A percentile compares a stretch with the other conserved stretches of the same genome.
Conservation (phyloP, 2,113 vertebrate species). For the Turdus rufiventris region DNA sequence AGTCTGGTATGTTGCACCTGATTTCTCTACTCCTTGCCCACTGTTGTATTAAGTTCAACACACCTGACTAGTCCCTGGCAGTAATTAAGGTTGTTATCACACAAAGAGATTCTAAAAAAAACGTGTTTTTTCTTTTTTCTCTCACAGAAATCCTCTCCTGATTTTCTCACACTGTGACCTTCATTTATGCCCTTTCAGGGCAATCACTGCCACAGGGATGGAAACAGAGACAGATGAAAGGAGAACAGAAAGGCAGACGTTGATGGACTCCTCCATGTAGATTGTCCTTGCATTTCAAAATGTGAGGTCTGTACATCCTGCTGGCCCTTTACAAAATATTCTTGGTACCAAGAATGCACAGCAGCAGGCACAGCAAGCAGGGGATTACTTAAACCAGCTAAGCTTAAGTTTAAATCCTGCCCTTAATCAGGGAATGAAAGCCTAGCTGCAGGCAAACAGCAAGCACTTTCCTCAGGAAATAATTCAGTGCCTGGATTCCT, state of each 20-base stretch:
- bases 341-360: accelerated
- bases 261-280: not conserved
- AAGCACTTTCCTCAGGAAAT: not conserved
- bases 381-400: not conserved
- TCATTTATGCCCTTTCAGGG: too few relatives aligned
- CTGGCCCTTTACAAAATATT: not conserved
- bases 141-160: too few relatives aligned
- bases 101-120: too few relatives aligned
- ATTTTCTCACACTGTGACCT: too few relatives aligned
- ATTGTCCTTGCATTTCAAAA: accelerated
- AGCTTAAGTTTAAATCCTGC: not conserved
- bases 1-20: accelerated
- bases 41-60: not conserved
- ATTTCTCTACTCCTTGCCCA: too few relatives aligned
- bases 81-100: not conserved
- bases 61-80: not conserved
- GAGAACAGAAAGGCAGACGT: not conserved
- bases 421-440: not conserved
- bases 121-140: too few relatives aligned
- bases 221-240: not conserved
- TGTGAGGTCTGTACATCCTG: not conserved
- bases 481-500: not conserved
- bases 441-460: accelerated
- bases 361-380: not conserved
- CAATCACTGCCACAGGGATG: not conserved